Evolutionary conservation across 1,140 invertebrate species (phyloP).

Genomic region (Tenebrio molitor): DNA sequence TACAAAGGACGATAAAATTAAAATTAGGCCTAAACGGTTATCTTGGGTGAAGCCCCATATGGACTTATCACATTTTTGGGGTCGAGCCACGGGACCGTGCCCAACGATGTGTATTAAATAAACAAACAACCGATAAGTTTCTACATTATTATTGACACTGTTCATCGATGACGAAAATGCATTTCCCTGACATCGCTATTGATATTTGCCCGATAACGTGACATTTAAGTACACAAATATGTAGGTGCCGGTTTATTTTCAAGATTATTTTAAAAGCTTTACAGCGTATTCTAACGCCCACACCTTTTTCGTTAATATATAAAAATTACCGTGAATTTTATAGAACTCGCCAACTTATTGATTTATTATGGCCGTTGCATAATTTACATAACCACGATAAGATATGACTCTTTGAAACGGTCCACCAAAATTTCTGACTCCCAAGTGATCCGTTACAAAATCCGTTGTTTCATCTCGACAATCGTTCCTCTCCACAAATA

Average conservation of each 20-base stretch:
- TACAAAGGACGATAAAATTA: constrained; percentile 4
- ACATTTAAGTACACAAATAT: constrained; percentile 27
- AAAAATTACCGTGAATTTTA: constrained; percentile 23
- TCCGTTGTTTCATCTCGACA: no score
- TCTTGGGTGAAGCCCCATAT: background rate
- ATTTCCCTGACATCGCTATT: constrained; percentile 15
- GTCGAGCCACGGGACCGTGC: background rate
- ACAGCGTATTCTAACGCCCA: constrained; percentile 20
- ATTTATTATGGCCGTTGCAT: constrained; percentile 21
- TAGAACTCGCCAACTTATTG: constrained; percentile 22
- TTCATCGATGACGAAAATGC: constrained; percentile 12
- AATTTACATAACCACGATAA: constrained; percentile 11
- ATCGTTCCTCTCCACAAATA: no score
- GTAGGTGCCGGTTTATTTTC: constrained; percentile 27
- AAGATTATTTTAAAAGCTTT: constrained; percentile 40
- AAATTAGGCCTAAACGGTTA: constrained; percentile 5
- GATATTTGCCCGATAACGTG: constrained; percentile 32
- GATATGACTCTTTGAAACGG: background rate
- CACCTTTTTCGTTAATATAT: constrained; percentile 20
- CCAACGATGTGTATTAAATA: constrained; percentile 2
- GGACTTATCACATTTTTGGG: background rate
- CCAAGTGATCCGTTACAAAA: no score
- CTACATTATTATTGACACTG: constrained; percentile 17
- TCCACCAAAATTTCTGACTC: background rate
- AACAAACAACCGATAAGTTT: constrained; percentile 14